These are phyloP conservation scores for Paracentrotus lividus DNA, from an alignment of 53 echinoderm and acorn worm genomes.

Conservation along the genomic window DNA sequence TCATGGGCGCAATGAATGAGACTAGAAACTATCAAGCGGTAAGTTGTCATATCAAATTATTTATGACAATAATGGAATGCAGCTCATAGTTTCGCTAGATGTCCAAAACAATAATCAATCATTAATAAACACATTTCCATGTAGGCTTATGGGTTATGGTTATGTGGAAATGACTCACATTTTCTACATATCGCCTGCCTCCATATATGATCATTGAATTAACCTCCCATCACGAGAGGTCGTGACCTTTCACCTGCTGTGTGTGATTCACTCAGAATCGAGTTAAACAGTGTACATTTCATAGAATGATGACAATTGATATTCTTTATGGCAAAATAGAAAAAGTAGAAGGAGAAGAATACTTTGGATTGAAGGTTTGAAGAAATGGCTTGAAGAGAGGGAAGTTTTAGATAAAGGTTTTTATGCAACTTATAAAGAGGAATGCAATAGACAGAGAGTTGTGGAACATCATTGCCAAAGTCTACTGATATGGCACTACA, in stretches of 20 bases:
- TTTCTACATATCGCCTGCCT: background rate
- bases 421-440: no score
- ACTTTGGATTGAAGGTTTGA: no score
- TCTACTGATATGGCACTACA: no score
- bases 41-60: constrained; percentile 69
- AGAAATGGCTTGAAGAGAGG: no score
- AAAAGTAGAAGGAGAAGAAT: no score
- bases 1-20: constrained; percentile 90
- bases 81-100: background rate
- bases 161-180: background rate
- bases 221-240: background rate
- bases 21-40: constrained; percentile 86
- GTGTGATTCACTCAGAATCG: background rate
- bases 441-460: no score
- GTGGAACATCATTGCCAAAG: no score
- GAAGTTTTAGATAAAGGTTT: no score
- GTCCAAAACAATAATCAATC: background rate
- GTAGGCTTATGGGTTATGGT: background rate
- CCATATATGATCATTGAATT: background rate
- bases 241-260: constrained; percentile 8
- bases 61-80: background rate
- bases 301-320: no score
- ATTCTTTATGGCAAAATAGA: no score
- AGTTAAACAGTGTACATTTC: no score
- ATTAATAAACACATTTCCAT: background rate